phyloP scores from a whole-genome alignment of 2,888 invertebrate species.

The Ditula angustiorana region DNA sequence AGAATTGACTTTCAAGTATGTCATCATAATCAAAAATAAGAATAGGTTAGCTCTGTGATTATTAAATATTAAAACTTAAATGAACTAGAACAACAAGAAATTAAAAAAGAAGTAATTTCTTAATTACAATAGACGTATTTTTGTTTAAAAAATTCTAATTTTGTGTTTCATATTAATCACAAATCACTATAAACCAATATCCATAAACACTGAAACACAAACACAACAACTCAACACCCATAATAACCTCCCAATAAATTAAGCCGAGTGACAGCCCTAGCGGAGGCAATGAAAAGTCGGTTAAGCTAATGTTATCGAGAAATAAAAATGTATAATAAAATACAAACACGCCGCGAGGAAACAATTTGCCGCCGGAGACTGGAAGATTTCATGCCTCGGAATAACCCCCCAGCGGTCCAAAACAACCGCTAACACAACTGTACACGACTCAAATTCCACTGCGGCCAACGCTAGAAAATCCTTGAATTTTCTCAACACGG shows the following conservation, averaged over 20 bases:
- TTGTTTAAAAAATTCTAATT: too few relatives aligned
- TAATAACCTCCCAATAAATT: slow-evolving; percentile 34
- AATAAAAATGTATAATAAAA: slow-evolving; percentile 86
- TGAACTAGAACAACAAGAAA: too few relatives aligned
- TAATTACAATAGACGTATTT: too few relatives aligned
- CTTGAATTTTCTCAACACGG: slow-evolving; percentile 70
- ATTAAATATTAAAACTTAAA: too few relatives aligned
- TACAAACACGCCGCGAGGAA: slow-evolving; percentile 85
- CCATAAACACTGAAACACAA: not conserved
- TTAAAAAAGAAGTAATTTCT: too few relatives aligned
- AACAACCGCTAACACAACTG: slow-evolving; percentile 53
- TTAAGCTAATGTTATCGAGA: slow-evolving; percentile 86
- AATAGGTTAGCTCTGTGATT: too few relatives aligned
- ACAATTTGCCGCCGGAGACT: slow-evolving; percentile 85
- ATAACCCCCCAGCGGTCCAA: slow-evolving; percentile 48
- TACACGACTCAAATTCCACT: slow-evolving; percentile 60
- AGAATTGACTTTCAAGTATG: too few relatives aligned
- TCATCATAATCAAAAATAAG: too few relatives aligned
- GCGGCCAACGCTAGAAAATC: slow-evolving; percentile 68
- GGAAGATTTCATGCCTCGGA: slow-evolving; percentile 80
- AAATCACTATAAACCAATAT: not conserved
- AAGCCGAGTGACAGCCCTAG: slow-evolving; percentile 72
- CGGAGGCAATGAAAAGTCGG: slow-evolving; percentile 84
- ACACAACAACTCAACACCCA: slow-evolving; percentile 4
- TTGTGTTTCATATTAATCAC: too few relatives aligned